A percentile compares a stretch with the other conserved stretches of the same genome.
Evolutionary conservation across 2,888 invertebrate species (phyloP).

Genomic region (Epirrhoe tristata): DNA sequence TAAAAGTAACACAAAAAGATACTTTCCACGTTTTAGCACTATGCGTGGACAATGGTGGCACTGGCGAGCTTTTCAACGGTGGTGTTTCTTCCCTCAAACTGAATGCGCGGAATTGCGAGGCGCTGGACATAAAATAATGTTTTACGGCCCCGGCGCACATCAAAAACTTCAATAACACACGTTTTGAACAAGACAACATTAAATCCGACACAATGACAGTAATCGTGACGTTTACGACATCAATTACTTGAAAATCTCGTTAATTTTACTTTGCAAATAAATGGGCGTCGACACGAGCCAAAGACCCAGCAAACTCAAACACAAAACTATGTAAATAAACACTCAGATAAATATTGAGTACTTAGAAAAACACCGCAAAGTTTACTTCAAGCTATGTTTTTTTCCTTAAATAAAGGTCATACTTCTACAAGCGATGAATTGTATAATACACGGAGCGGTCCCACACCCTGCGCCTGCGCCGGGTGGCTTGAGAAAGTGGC

Average conservation of each 20-base stretch:
- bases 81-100: constrained; percentile 71
- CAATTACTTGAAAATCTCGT: constrained; percentile 19
- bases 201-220: constrained; percentile 24
- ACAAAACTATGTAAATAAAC: constrained; percentile 1
- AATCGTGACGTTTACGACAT: constrained; percentile 28
- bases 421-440: constrained; percentile 9
- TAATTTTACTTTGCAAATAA: constrained; percentile 6
- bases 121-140: constrained; percentile 77
- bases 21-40: constrained; percentile 78
- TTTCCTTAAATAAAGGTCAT: constrained; percentile 17
- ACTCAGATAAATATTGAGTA: constrained; percentile 5
- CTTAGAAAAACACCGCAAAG: not conserved
- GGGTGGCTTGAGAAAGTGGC: constrained; percentile 65
- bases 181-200: constrained; percentile 30
- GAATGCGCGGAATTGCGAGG: constrained; percentile 71
- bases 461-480: constrained; percentile 28
- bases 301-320: not conserved
- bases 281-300: not conserved
- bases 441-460: constrained; percentile 21
- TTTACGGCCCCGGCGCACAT: constrained; percentile 78
- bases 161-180: constrained; percentile 71
- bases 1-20: constrained; percentile 58
- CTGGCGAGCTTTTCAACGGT: constrained; percentile 58
- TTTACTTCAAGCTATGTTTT: constrained; percentile 2
- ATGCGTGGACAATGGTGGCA: constrained; percentile 64